Percentiles rank a stretch among this genome's conserved stretches.
phyloP scores from a whole-genome alignment of 2,797 vertebrate species.

The Gephyroberyx darwinii region DNA sequence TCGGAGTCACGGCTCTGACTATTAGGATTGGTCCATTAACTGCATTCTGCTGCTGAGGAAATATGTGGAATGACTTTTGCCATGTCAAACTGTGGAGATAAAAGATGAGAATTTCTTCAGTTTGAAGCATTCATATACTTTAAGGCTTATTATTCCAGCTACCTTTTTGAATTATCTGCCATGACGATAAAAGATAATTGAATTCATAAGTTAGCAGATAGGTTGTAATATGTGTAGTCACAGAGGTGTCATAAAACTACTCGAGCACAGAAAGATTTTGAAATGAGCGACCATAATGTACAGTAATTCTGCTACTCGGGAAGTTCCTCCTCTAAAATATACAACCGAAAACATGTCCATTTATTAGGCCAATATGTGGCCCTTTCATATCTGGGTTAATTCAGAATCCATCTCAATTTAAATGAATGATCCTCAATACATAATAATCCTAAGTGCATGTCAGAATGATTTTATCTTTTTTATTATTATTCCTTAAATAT shows the following conservation, averaged over 20 bases:
- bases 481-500: not conserved
- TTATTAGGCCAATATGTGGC: not conserved
- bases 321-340: not conserved
- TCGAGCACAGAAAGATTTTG: conserved; percentile 24
- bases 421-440: not conserved
- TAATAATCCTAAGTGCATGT: too few relatives aligned
- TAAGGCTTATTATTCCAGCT: conserved; percentile 50
- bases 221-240: conserved; percentile 24
- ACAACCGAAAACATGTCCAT: not conserved
- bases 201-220: conserved; percentile 59
- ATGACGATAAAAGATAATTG: conserved; percentile 57
- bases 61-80: conserved; percentile 41
- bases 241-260: conserved; percentile 17
- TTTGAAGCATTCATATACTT: conserved; percentile 50
- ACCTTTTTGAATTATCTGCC: conserved; percentile 55
- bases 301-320: not conserved
- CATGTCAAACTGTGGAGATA: conserved; percentile 45
- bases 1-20: conserved; percentile 6
- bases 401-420: not conserved
- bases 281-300: not conserved
- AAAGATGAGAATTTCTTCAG: conserved; percentile 43
- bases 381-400: not conserved
- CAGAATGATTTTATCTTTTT: not conserved
- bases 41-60: conserved; percentile 19
- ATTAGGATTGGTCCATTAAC: conserved; percentile 40